These are phyloP conservation scores for Ellobius talpinus DNA, from an alignment of 2,113 vertebrate genomes.

Conservation along the genomic window DNA sequence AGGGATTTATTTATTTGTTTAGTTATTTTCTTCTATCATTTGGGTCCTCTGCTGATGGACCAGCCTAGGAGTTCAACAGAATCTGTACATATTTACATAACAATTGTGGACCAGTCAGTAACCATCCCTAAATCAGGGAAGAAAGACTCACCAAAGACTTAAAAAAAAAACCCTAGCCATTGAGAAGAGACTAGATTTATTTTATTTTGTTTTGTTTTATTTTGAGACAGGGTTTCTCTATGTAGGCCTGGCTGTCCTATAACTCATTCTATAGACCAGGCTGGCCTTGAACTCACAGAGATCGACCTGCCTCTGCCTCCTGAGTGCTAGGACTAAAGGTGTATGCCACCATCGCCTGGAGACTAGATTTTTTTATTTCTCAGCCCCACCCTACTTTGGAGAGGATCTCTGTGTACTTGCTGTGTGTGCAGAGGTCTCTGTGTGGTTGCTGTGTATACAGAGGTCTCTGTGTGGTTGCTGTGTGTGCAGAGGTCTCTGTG, in stretches of 20 bases:
- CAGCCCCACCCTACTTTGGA: not conserved
- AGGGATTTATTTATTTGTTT: not conserved
- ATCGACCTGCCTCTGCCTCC: not conserved
- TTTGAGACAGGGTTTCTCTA: not conserved
- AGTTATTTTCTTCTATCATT: not conserved
- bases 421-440: not conserved
- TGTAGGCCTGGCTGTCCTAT: not conserved
- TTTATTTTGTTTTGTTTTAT: not conserved
- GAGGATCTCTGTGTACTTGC: not conserved
- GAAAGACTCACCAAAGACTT: not conserved
- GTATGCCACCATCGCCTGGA: not conserved
- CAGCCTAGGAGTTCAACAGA: not conserved
- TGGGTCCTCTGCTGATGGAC: not conserved
- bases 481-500: not conserved
- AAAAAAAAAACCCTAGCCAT: not conserved
- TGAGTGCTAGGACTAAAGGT: not conserved
- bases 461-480: not conserved
- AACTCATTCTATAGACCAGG: not conserved
- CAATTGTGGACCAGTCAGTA: not conserved
- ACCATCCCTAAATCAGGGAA: not conserved
- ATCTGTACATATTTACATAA: not conserved
- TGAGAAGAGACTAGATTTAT: not conserved
- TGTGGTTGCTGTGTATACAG: not conserved
- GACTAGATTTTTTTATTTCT: not conserved
- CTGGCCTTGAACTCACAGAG: not conserved